Evolutionary conservation across 1,140 invertebrate genomes (phyloP).

Genomic region (Drosophila sechellia): DNA sequence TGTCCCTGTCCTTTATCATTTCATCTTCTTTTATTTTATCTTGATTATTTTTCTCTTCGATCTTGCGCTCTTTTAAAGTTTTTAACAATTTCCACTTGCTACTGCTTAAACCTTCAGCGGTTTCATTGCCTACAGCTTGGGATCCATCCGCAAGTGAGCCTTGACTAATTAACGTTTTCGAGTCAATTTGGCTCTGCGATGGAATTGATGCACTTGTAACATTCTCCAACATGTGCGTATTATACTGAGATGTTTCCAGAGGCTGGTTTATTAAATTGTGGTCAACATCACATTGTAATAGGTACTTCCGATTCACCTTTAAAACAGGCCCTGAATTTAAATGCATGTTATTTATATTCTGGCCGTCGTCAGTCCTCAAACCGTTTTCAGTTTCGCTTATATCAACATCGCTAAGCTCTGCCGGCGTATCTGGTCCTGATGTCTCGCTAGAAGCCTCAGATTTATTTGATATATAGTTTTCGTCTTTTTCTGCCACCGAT

Average conservation of each 20-base stretch:
- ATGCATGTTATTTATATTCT: not conserved
- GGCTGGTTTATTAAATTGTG: not conserved
- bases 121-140: conserved; percentile 24
- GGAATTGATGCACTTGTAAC: not conserved
- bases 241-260: not conserved
- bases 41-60: conserved; percentile 90
- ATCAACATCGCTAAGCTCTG: conserved; percentile 87
- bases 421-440: conserved; percentile 93
- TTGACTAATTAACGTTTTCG: conserved; percentile 37
- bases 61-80: conserved; percentile 94
- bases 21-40: conserved; percentile 87
- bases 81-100: conserved; percentile 96
- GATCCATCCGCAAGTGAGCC: conserved; percentile 58
- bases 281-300: not conserved
- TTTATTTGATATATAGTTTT: conserved; percentile 8
- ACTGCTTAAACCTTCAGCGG: conserved; percentile 76
- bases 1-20: conserved; percentile 88
- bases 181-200: not conserved
- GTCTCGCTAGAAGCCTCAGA: conserved; percentile 92
- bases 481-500: conserved; percentile 4
- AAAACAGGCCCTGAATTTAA: no score
- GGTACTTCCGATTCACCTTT: not conserved
- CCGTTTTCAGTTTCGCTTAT: conserved; percentile 84
- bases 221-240: not conserved
- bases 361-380: not conserved